phyloP scores from a whole-genome alignment of 2,113 vertebrate species.

The Mesocricetus auratus region DNA sequence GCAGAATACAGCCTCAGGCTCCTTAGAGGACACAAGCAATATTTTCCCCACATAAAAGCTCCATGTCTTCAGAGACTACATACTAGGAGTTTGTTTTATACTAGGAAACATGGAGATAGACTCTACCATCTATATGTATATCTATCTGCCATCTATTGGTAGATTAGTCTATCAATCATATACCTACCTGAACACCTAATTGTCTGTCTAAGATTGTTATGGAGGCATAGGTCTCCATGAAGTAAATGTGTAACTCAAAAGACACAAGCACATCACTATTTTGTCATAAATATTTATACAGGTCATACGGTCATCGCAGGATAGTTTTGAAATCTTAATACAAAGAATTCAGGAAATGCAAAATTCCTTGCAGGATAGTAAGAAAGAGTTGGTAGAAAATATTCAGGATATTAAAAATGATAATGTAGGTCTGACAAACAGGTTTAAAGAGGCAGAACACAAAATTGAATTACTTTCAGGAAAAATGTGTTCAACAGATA shows the following conservation, averaged over 20 bases:
- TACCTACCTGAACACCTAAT: background rate
- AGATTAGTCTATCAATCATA: background rate
- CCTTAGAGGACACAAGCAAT: background rate
- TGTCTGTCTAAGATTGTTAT: background rate
- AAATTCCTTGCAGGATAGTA: too few species aligned
- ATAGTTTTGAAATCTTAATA: too few species aligned
- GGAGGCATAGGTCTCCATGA: background rate
- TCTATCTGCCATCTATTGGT: too few species aligned
- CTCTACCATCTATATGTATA: too few species aligned
- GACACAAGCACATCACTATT: background rate
- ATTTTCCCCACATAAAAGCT: background rate
- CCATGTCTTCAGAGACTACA: background rate
- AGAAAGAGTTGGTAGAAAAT: too few species aligned
- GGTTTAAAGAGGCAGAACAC: too few species aligned
- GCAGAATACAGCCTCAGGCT: background rate
- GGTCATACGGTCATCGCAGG: too few species aligned
- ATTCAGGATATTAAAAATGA: too few species aligned
- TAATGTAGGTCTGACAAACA: too few species aligned
- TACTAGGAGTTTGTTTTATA: background rate
- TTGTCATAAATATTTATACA: background rate
- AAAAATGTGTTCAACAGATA: too few species aligned
- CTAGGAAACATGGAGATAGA: background rate
- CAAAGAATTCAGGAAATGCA: too few species aligned
- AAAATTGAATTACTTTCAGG: too few species aligned
- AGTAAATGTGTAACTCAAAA: background rate